Evolutionary conservation across 2,888 invertebrate genomes (phyloP).

Genomic region (Drosophila buzzatii): DNA sequence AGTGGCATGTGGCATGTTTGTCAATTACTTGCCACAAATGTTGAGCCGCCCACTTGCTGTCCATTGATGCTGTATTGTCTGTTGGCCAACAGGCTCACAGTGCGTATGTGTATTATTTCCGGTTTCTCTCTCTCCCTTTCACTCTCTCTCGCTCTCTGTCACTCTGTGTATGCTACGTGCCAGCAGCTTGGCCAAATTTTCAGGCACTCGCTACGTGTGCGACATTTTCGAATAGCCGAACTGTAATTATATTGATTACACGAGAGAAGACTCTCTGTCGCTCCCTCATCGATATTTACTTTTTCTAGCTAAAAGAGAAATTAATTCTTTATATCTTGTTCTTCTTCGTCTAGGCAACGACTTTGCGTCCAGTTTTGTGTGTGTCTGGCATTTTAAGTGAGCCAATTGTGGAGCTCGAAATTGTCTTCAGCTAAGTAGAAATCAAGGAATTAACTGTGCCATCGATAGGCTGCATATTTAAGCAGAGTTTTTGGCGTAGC

Average conservation of each 20-base stretch:
- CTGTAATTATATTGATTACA: constrained; percentile 78
- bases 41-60: background rate
- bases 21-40: constrained; percentile 68
- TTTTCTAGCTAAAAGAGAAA: constrained; percentile 49
- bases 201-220: constrained; percentile 61
- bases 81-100: constrained; percentile 44
- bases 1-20: constrained; percentile 79
- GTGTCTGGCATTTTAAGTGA: constrained; percentile 72
- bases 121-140: constrained; percentile 34
- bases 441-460: constrained; percentile 23
- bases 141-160: constrained; percentile 19
- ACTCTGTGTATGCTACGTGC: constrained; percentile 60
- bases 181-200: constrained; percentile 43
- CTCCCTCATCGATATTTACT: background rate
- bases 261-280: background rate
- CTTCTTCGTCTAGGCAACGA: background rate
- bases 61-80: constrained; percentile 4
- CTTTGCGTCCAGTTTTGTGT: constrained; percentile 24
- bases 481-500: background rate
- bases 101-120: constrained; percentile 79
- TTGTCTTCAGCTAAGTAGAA: constrained; percentile 7
- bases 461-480: constrained; percentile 18
- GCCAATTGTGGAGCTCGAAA: constrained; percentile 9
- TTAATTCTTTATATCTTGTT: constrained; percentile 56
- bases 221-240: constrained; percentile 74